A percentile compares a stretch with the other conserved stretches of the same genome.
Conservation (phyloP, 2,113 vertebrate species). For the Verasper variegatus region DNA sequence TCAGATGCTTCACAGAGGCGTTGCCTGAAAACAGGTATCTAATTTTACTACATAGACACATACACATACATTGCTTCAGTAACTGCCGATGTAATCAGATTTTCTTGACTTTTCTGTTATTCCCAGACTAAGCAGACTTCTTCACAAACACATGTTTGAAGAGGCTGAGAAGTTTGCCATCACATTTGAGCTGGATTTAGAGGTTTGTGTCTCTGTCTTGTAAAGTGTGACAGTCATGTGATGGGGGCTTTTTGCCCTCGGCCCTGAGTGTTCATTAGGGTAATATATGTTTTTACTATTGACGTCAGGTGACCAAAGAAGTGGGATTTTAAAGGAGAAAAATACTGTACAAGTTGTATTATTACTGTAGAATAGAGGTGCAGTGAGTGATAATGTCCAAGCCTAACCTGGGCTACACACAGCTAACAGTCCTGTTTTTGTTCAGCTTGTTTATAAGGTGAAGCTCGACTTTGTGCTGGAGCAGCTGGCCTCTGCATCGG, state of each 20-base stretch:
- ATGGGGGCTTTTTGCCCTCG: background rate
- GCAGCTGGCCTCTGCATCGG: slow-evolving; percentile 87
- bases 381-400: background rate
- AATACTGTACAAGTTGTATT: background rate
- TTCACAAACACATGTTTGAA: slow-evolving; percentile 94
- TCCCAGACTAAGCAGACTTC: slow-evolving; percentile 90
- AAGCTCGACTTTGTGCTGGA: slow-evolving; percentile 92
- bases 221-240: no score
- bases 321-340: background rate
- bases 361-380: background rate
- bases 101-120: background rate
- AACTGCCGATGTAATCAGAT: background rate
- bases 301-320: background rate
- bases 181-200: slow-evolving; percentile 93
- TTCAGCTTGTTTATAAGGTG: slow-evolving; percentile 95
- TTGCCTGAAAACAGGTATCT: slow-evolving; percentile 94
- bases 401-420: background rate
- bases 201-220: slow-evolving; percentile 78
- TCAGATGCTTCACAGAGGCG: slow-evolving; percentile 95
- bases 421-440: slow-evolving; percentile 14
- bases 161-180: slow-evolving; percentile 96
- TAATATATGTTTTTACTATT: background rate
- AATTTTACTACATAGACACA: background rate
- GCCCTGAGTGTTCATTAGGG: background rate
- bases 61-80: background rate